Evolutionary conservation across 2,888 invertebrate genomes (phyloP), one percentile per base, ranked within the genome.

Genomic region (Cephus spinipes): DNA sequence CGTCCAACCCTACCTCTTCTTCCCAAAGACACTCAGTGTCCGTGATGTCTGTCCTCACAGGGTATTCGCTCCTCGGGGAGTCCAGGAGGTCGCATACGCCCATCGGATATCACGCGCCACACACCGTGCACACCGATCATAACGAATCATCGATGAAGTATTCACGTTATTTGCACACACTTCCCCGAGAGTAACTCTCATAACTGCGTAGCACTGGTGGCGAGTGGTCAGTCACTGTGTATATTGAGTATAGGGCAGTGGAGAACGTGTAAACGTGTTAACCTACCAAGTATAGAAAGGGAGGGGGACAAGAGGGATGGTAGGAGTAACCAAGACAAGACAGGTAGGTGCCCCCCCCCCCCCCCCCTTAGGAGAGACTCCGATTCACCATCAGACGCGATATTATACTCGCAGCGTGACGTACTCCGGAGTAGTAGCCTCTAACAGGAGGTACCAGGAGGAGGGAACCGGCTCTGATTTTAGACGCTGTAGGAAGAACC

Each of bases 61-160:
- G 12, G 71, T 12, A 40, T 79, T 76, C 68, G 32, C 73, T 73
- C 74, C 76, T 55, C 34, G 32, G 30, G 11, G 73, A 73, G 32
- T 55, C 30, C 79, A 55, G 23, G 55, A 55, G 55, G 23, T 80
- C 77, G 81, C 83, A 81, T 80, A 81, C 82, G 80, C 83, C 83
- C 83, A 82, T 77, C 78, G 77, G 83, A 80, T 81, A 82, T 82
- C 77, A 78, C 80, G 79, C 80, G 85, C 83, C 80, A 82, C 84
- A 84, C 84, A 82, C 73, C 77, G 80, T 85, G 84, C 83, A 75
- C 82, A 80, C 77, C 83, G 81, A 85, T 80, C 80, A 81, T 83
- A 81, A 76, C 75, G 71, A 79, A 71, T 79, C 80, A 78, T 77
- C 80, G 75, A 78, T 82, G 79, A 80, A 78, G 81, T 82, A 81